A percentile compares a stretch with the other conserved stretches of the same genome.
Conservation (phyloP, 2,797 vertebrate species). For the Natrix natrix region DNA sequence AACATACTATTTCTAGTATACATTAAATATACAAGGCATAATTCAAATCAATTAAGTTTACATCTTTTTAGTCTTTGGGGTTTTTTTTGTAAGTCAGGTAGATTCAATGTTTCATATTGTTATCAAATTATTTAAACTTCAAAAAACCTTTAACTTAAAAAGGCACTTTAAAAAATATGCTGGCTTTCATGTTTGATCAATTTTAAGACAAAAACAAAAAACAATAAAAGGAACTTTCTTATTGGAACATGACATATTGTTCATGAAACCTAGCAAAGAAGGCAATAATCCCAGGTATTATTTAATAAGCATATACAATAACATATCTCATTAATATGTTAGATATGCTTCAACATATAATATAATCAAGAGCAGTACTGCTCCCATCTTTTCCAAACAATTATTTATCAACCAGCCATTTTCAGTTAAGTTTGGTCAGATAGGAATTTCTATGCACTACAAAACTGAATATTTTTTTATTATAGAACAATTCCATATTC, state of each 20-base stretch:
- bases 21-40: slow-evolving; percentile 78
- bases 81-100: slow-evolving; percentile 62
- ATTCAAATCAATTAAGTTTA: slow-evolving; percentile 74
- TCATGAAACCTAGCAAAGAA: neutral
- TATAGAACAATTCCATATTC: neutral
- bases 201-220: slow-evolving; percentile 29
- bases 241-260: slow-evolving; percentile 43
- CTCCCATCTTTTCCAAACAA: neutral
- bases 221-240: slow-evolving; percentile 32
- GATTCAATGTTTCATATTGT: slow-evolving; percentile 63
- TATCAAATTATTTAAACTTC: slow-evolving; percentile 67
- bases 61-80: slow-evolving; percentile 67
- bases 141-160: slow-evolving; percentile 39
- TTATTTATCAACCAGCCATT: neutral
- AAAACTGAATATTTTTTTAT: too few relatives aligned
- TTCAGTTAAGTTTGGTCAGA: neutral
- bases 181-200: slow-evolving; percentile 25
- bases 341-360: neutral
- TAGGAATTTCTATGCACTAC: neutral
- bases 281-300: neutral
- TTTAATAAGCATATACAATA: neutral
- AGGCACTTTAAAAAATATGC: neutral
- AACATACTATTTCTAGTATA: slow-evolving; percentile 75
- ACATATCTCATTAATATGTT: neutral
- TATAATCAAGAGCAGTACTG: neutral